These are phyloP conservation scores for Ctenochaetus hawaiiensis DNA, from an alignment of 2,797 vertebrate genomes.

Conservation along the genomic window DNA sequence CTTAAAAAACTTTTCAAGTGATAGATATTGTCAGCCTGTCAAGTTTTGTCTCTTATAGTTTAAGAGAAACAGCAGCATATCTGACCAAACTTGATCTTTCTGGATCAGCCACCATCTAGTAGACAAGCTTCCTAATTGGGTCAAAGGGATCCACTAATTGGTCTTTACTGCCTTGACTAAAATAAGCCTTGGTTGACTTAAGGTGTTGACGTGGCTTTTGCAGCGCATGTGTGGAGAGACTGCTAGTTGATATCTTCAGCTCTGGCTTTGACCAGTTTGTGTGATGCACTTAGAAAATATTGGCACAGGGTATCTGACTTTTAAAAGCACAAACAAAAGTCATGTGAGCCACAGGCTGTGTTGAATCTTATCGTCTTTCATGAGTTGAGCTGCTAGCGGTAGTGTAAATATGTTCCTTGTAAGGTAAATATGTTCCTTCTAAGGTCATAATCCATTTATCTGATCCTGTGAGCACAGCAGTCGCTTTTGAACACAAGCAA, in stretches of 20 bases:
- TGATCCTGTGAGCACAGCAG: constrained; percentile 48
- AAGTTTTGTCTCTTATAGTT: neutral
- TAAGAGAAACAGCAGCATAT: neutral
- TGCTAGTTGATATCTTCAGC: neutral
- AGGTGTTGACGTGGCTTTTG: constrained; percentile 49
- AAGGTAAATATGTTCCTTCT: constrained; percentile 55
- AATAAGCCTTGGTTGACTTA: constrained; percentile 68
- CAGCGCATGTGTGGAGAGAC: constrained; percentile 8
- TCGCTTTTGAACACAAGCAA: constrained; percentile 32
- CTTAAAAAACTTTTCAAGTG: neutral
- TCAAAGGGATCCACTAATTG: constrained; percentile 80
- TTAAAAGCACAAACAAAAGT: constrained; percentile 43
- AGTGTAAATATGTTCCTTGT: constrained; percentile 55
- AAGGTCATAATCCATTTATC: constrained; percentile 59
- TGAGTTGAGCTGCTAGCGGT: constrained; percentile 25
- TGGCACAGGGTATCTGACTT: constrained; percentile 31
- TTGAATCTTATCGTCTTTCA: constrained; percentile 28
- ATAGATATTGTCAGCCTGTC: neutral
- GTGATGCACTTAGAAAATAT: constrained; percentile 41
- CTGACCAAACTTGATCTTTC: constrained; percentile 24
- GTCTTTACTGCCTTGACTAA: constrained; percentile 67
- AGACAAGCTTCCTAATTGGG: constrained; percentile 63
- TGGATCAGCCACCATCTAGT: constrained; percentile 13
- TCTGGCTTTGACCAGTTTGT: constrained; percentile 19
- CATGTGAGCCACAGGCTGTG: constrained; percentile 22